Evolutionary conservation across 2,113 vertebrate species (phyloP).

Genomic region (Hiodon tergisus): DNA sequence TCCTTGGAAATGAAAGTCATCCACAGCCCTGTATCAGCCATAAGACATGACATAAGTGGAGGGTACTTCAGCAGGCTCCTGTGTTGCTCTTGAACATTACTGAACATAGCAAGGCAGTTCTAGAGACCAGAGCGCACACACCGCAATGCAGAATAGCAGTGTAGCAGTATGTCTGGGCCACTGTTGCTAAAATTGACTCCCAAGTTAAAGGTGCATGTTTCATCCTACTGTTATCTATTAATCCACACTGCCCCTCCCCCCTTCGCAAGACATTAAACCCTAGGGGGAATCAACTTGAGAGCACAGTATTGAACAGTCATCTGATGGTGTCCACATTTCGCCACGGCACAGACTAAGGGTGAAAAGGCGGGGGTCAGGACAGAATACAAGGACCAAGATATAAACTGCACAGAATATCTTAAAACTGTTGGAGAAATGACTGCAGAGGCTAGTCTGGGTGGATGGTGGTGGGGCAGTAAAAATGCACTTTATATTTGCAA

Average conservation of each 20-base stretch:
- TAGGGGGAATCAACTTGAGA: no score
- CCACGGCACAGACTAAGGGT: not conserved
- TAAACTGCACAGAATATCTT: no score
- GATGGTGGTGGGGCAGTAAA: not conserved
- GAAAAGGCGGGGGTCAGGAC: no score
- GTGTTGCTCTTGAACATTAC: not conserved
- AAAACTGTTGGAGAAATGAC: not conserved
- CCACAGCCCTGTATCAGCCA: not conserved
- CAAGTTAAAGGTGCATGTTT: not conserved
- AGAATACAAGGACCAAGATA: no score
- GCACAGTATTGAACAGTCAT: no score
- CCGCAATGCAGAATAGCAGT: not conserved
- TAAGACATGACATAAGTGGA: not conserved
- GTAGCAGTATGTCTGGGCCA: not conserved
- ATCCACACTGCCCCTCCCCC: not conserved
- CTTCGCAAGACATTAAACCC: not conserved
- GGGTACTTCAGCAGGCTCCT: not conserved
- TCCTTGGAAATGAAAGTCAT: not conserved
- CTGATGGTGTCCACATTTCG: no score
- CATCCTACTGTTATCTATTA: not conserved
- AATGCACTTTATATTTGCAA: constrained; percentile 65
- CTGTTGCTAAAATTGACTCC: not conserved
- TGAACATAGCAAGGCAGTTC: not conserved
- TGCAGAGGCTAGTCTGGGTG: no score
- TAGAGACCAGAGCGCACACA: not conserved